phyloP scores from a whole-genome alignment of 2,888 invertebrate species.

The Leucophenga montana region DNA sequence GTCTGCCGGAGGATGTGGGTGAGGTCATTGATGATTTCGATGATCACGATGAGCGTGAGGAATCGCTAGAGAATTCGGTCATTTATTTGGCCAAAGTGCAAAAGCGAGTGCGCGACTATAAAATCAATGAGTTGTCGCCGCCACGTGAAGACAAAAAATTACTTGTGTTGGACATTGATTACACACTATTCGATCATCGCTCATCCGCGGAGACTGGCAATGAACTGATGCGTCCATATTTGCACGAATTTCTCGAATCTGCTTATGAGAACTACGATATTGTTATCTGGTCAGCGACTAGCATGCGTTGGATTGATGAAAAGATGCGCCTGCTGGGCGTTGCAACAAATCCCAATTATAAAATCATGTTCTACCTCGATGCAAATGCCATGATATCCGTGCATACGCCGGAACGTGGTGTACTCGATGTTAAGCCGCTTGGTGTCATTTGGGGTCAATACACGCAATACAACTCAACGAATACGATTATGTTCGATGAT shows the following conservation, averaged over 20 bases:
- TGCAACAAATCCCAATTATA: slow-evolving; percentile 85
- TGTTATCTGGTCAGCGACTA: slow-evolving; percentile 98
- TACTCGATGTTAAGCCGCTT: slow-evolving; percentile 94
- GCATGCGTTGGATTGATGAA: slow-evolving; percentile 98
- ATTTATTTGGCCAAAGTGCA: slow-evolving; percentile 87
- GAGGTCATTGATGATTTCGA: slow-evolving; percentile 94
- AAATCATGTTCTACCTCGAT: slow-evolving; percentile 93
- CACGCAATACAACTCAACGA: slow-evolving; percentile 88
- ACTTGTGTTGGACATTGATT: slow-evolving; percentile 95
- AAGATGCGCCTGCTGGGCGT: slow-evolving; percentile 96
- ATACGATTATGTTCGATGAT: slow-evolving; percentile 99
- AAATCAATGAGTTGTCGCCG: slow-evolving; percentile 86
- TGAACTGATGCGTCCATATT: slow-evolving; percentile 94
- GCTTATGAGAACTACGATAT: slow-evolving; percentile 95
- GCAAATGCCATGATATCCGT: slow-evolving; percentile 96
- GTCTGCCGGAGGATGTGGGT: slow-evolving; percentile 84
- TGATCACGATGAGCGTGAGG: slow-evolving; percentile 87
- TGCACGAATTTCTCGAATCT: slow-evolving; percentile 93
- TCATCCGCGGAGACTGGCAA: slow-evolving; percentile 90
- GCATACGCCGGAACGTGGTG: slow-evolving; percentile 90
- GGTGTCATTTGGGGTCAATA: slow-evolving; percentile 98
- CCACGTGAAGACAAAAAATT: slow-evolving; percentile 90
- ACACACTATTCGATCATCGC: slow-evolving; percentile 95
- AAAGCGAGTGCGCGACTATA: slow-evolving; percentile 86
- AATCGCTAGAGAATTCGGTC: slow-evolving; percentile 72